Evolutionary conservation across 2,888 invertebrate genomes (phyloP).

Genomic region (Cylindroiulus punctatus): DNA sequence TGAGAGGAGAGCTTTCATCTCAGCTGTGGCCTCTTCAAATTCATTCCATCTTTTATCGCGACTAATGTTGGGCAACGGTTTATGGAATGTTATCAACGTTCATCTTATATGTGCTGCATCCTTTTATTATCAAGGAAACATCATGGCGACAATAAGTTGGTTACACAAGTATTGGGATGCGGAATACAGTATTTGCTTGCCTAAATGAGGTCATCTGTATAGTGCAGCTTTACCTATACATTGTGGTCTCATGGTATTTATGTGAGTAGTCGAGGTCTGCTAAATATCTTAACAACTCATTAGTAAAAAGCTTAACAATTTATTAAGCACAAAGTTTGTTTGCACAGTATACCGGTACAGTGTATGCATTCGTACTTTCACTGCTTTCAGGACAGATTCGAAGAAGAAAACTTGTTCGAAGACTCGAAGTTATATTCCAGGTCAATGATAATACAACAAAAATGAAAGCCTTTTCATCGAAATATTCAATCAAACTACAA

Average conservation of each 20-base stretch:
- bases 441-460: neutral
- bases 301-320: neutral
- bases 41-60: neutral
- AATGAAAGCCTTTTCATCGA: too few relatives aligned
- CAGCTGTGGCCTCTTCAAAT: neutral
- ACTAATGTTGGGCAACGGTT: too few relatives aligned
- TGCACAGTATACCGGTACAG: neutral
- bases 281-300: neutral
- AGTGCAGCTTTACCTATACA: too few relatives aligned
- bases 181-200: too few relatives aligned
- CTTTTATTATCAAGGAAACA: too few relatives aligned
- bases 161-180: too few relatives aligned
- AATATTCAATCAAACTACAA: neutral
- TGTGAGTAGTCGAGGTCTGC: neutral
- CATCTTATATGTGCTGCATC: too few relatives aligned
- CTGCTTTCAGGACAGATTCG: neutral
- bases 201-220: too few relatives aligned
- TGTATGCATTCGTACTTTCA: neutral
- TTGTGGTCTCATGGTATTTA: too few relatives aligned
- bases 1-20: neutral
- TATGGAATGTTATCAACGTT: too few relatives aligned
- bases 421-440: neutral
- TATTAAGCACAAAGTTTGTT: neutral
- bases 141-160: too few relatives aligned
- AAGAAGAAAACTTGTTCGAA: neutral